Base-by-base conservation (phyloP, 2,888 invertebrate genomes). In the Epistrophe grossulariae region DNA sequence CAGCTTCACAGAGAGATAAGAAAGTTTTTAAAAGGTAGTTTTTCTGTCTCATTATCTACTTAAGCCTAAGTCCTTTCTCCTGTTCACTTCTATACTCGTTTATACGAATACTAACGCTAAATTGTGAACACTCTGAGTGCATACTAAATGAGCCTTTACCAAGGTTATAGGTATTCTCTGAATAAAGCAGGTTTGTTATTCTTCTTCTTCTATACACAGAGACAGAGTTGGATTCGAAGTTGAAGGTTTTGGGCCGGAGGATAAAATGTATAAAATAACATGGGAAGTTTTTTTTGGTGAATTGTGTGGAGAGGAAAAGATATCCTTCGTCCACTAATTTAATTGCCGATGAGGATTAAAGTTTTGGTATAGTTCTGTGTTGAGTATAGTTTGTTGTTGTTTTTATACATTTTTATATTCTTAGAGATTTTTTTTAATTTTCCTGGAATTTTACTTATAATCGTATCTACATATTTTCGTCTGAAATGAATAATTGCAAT, bases 11-110 rank as follows among this genome's bases (percentile, higher is more conserved):
- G 19, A 70, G 64, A 78, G 83, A 87, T 83, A 87, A 82, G 74
- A 87, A 87, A 87, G 50, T 79, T 87, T 85, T 57, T 73, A 64
- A 79, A 82, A 79, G 71, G 83, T 83, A 83, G 74, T 82, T 87
- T 84, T 87, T 87, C 76, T 83, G 83, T 87, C 83, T 87, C 87
- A 87, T 87, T 87, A 87, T 87, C 83, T 83, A 66, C 87, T 87
- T 79, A 79, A 78, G 87, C 71, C 87, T 87, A 87, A 87, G 70
- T 83, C 79, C 79, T 76, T 55, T 83, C 78, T 81, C 70, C 68
- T 70, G 62, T 82, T 78, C 74, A 57, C 48, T 68, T 68, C 66
- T 70, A 52, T 35, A 52, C 50, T 73, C 70, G 24, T 2, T 1
- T 24, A 24, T 24, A 24, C n/a, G 24, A 24, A 3, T 24, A 24